A percentile compares a stretch with the other conserved stretches of the same genome.
Conservation (phyloP, 2,888 invertebrate species). For the Gymnocheta viridis region DNA sequence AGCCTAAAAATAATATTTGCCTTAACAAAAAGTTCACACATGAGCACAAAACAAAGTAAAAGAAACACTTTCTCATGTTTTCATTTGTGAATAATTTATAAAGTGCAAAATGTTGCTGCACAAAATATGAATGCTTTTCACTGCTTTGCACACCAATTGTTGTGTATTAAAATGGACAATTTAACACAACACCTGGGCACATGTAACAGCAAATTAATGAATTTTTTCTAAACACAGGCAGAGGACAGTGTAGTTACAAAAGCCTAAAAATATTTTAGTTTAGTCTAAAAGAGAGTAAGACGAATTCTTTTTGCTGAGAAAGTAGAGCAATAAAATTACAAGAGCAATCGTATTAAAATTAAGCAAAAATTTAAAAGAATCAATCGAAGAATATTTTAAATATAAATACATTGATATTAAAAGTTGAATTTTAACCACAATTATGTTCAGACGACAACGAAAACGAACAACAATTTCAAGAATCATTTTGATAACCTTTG, state of each 20-base stretch:
- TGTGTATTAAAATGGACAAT: constrained; percentile 31
- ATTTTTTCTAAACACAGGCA: not conserved
- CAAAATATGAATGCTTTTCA: not conserved
- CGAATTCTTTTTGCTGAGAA: no score
- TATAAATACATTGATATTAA: no score
- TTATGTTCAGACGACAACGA: no score
- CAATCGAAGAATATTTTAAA: no score
- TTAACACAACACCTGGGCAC: constrained; percentile 20
- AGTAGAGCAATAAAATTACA: no score
- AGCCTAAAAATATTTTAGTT: not conserved
- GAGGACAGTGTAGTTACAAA: not conserved
- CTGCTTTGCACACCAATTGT: not conserved
- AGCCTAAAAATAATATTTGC: not conserved
- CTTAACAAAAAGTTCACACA: not conserved
- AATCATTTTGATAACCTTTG: no score
- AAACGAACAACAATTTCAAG: no score
- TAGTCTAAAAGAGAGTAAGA: no score
- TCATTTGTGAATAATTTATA: not conserved
- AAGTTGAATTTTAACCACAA: no score
- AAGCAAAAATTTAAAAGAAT: no score
- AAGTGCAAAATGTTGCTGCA: constrained; percentile 3
- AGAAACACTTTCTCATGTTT: not conserved
- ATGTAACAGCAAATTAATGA: not conserved
- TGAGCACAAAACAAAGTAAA: not conserved
- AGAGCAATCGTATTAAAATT: no score